Base-by-base conservation (phyloP, 2,797 vertebrate genomes). In the Strix occidentalis region DNA sequence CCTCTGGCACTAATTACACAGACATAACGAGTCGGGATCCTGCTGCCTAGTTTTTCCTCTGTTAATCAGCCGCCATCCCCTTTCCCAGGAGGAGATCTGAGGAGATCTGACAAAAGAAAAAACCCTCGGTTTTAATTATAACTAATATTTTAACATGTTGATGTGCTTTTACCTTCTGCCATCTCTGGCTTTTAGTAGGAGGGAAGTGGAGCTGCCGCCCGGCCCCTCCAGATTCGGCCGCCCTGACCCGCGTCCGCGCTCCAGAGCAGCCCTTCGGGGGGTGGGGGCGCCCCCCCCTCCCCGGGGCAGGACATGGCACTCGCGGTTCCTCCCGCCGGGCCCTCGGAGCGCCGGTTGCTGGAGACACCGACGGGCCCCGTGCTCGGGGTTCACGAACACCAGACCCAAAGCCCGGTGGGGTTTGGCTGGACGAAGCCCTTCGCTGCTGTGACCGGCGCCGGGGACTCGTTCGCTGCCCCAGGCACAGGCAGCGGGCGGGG, bases 141-240 rank as follows among this genome's bases (percentile, higher is more conserved):
- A 95, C 87, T 92, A 90, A 94, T 90, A 35, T 96, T 96, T 96
- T 95, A 96, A 97, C 92, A 87, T 48, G 86, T 87, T 85, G 69
- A 78, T 94, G 89, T 93, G 95, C 95, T 97, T 97, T 96, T 96
- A 95, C 86, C 87, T 96, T 94, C 90, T 96, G 91, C 74, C 88
- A 45, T 84, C 79, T 94, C 66, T 96, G 91, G 90, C 87, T 85
- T 87, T 90, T 77, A 91, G 51, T 43, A 66, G 91, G 71, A 89
- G 66, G 91, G 91, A 56, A 68, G 29, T 2, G 53, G 81, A 83
- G 68, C 50, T 46, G 85, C 53, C 2, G 4, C 48, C 54, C 35
- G 6, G 6, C 69, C 2, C 21, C 29, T 51, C 29, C 35, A 23
- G 8, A 10, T 43, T 45, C 2, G 3, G 63, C 76, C 65, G 41